phyloP scores from a whole-genome alignment of 2,888 invertebrate species.

The Rhagonycha fulva region DNA sequence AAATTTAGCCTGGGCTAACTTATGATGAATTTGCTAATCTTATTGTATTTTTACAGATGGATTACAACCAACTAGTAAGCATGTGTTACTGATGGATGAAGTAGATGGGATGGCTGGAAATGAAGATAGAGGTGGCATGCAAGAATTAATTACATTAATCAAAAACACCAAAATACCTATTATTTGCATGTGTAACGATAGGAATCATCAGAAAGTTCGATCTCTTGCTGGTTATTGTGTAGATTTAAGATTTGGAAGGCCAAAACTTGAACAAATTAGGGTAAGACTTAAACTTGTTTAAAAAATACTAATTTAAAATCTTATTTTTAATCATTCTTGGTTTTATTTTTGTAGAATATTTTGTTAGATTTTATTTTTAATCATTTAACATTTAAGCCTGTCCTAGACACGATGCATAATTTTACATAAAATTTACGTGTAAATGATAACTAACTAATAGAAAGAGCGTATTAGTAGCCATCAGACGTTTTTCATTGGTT shows the following conservation, averaged over 20 bases:
- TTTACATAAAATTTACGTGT: no score
- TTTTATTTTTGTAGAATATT: no score
- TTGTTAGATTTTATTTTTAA: no score
- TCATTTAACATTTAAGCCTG: no score
- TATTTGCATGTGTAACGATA: constrained; percentile 98
- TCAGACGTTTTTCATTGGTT: no score
- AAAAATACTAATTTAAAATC: background rate
- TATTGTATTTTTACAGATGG: constrained; percentile 39
- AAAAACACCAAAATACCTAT: constrained; percentile 87
- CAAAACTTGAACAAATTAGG: constrained; percentile 88
- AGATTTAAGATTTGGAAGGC: constrained; percentile 85
- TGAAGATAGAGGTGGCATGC: constrained; percentile 96
- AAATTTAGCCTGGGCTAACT: background rate
- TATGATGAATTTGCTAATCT: background rate
- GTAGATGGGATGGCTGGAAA: constrained; percentile 99
- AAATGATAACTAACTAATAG: no score
- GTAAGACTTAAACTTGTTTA: constrained; percentile 54
- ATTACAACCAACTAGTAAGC: constrained; percentile 65
- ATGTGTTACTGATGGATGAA: constrained; percentile 99
- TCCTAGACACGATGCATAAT: no score
- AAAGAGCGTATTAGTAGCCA: no score
- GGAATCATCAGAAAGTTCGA: constrained; percentile 90
- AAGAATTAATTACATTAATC: constrained; percentile 90
- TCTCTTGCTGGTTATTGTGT: constrained; percentile 92
- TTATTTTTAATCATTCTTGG: background rate